Evolutionary conservation across 2,888 invertebrate genomes (phyloP), one percentile per base, ranked within the genome.

Genomic region (Lasiommata megera): DNA sequence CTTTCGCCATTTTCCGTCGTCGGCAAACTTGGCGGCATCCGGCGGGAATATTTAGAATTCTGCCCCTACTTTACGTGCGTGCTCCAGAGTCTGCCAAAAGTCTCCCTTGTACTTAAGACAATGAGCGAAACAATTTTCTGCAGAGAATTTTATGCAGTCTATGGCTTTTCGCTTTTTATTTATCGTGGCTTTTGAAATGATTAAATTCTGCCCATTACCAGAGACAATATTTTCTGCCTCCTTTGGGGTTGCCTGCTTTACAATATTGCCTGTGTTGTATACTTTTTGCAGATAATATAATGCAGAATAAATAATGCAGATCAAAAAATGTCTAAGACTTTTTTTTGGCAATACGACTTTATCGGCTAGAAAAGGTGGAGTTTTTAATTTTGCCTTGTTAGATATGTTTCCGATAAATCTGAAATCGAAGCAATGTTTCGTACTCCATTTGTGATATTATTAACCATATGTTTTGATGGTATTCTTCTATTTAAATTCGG

Each of bases 1-100:
- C 79, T 82, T 82, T 82, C 78, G 53, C 84, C 78, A 80, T 83
- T 86, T 82, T 82, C 80, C 79, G 79, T 77, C 74, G 78, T 78
- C 77, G 79, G 77, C 75, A 76, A 82, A 82, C 79, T 82, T 82
- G 81, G 81, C 81, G 72, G 74, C 77, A 76, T 80, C 80, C 81
- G 79, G 73, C 74, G 67, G 69, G 73, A 69, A 73, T 72, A 77
- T 80, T 79, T 79, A 76, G 76, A 73, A 77, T 74, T 71, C 70
- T 58, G 66, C 68, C 71, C 70, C 68, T 75, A 76, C 75, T 80
- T 79, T 79, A 79, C 76, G 72, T 63, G 65, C 62, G 61, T 66
- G 70, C 67, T 66, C 64, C 44, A 54, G 54, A 67, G 66, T 65
- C 68, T 64, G 64, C 68, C 70, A 67, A 68, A 69, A 66, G 72